phyloP scores from a whole-genome alignment of 2,113 vertebrate species.

The Tenebrosternarchus preto region DNA sequence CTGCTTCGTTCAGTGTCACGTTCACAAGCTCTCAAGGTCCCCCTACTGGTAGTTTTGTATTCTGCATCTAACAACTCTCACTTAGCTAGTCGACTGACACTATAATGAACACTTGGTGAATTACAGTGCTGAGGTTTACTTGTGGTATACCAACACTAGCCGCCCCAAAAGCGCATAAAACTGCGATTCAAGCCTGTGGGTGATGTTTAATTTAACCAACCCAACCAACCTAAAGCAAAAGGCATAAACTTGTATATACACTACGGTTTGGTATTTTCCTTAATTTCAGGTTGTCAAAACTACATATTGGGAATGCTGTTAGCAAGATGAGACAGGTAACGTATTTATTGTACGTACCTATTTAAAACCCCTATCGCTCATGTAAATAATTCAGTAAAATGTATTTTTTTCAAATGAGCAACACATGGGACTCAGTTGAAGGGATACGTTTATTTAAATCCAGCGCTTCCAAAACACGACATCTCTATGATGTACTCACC shows the following conservation, averaged over 20 bases:
- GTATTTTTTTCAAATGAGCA: neutral
- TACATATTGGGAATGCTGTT: neutral
- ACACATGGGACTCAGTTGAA: neutral
- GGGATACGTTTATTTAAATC: constrained; percentile 1
- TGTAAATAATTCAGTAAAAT: neutral
- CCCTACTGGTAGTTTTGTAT: no score
- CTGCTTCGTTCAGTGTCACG: neutral
- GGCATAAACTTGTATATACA: neutral
- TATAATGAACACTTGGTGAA: neutral
- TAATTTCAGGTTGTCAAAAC: neutral
- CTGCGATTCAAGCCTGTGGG: no score
- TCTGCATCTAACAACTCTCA: no score
- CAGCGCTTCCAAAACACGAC: neutral
- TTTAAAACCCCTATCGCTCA: neutral
- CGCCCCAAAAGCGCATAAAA: no score
- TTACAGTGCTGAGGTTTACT: neutral
- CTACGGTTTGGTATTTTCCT: neutral
- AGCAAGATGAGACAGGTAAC: neutral
- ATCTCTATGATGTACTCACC: neutral
- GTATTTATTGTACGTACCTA: neutral
- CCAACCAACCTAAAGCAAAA: neutral
- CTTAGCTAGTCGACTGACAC: no score
- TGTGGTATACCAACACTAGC: no score
- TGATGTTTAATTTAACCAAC: no score
- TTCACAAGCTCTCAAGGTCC: no score